Evolutionary conservation across 2,113 vertebrate species (phyloP).

Genomic region (Eulacestoma nigropectus): DNA sequence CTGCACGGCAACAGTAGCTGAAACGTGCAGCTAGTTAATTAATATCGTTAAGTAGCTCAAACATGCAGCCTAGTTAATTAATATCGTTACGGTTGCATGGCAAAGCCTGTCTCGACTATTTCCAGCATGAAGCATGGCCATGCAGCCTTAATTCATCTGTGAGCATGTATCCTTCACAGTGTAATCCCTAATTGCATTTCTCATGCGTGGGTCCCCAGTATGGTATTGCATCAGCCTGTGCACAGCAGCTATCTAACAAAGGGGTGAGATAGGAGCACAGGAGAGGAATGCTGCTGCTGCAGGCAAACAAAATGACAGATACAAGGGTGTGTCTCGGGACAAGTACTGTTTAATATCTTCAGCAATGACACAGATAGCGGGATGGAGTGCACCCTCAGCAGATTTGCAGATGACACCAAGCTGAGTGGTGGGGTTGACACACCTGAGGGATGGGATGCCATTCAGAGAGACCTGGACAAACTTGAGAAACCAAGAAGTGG

Average conservation of each 20-base stretch:
- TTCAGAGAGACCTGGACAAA: not conserved
- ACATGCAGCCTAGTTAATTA: not conserved
- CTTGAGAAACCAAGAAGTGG: not conserved
- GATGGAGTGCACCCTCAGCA: not conserved
- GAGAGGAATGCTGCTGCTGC: not conserved
- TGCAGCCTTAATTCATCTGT: not conserved
- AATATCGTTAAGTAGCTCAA: not conserved
- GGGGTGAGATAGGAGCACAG: not conserved
- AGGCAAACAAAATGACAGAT: not conserved
- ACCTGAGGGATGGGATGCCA: not conserved
- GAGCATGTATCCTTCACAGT: not conserved
- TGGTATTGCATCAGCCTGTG: rapidly evolving
- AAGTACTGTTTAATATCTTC: not conserved
- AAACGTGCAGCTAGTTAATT: not conserved
- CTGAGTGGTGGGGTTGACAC: not conserved
- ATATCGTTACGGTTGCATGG: not conserved
- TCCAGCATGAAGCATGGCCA: rapidly evolving
- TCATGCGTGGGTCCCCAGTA: rapidly evolving
- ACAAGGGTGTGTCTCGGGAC: rapidly evolving
- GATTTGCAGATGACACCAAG: not conserved
- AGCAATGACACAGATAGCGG: rapidly evolving
- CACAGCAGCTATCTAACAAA: not conserved
- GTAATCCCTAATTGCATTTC: not conserved
- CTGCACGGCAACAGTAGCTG: not conserved
- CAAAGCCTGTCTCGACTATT: not conserved